phyloP scores from a whole-genome alignment of 2,113 vertebrate genomes.

The Recurvirostra avosetta region DNA sequence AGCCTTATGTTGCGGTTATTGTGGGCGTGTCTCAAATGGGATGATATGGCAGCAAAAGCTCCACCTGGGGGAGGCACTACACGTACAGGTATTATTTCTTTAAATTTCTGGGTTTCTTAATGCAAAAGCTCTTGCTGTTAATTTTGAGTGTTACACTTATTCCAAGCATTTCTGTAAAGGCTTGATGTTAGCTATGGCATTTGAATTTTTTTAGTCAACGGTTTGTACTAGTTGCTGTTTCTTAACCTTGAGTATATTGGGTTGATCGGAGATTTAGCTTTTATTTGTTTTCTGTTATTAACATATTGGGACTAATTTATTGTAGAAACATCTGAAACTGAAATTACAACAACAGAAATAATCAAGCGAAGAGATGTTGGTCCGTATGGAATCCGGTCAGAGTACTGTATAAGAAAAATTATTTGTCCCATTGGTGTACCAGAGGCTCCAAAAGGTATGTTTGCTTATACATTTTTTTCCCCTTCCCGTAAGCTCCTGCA shows the following conservation, averaged over 20 bases:
- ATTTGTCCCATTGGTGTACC: constrained; percentile 98
- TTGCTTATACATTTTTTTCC: background rate
- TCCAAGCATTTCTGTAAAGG: background rate
- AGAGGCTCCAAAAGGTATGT: constrained; percentile 93
- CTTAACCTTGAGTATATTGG: background rate
- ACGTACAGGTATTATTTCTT: constrained; percentile 86
- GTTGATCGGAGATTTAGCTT: background rate
- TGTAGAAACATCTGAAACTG: constrained; percentile 94
- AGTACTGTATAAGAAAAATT: constrained; percentile 98
- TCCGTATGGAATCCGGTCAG: constrained; percentile 94
- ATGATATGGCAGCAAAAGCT: constrained; percentile 97
- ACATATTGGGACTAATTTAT: constrained; percentile 38
- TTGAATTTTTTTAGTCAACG: background rate
- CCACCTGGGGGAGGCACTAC: constrained; percentile 91
- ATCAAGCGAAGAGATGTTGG: constrained; percentile 97
- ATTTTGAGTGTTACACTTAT: background rate
- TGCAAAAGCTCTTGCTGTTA: background rate
- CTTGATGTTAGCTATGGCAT: background rate
- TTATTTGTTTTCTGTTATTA: background rate
- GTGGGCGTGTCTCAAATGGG: constrained; percentile 96
- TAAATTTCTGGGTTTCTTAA: background rate
- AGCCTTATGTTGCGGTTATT: constrained; percentile 94
- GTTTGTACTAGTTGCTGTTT: background rate
- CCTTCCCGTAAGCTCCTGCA: background rate
- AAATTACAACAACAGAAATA: constrained; percentile 98